phyloP scores from a whole-genome alignment of 1,140 invertebrate genomes.

The Acromyrmex heyeri region DNA sequence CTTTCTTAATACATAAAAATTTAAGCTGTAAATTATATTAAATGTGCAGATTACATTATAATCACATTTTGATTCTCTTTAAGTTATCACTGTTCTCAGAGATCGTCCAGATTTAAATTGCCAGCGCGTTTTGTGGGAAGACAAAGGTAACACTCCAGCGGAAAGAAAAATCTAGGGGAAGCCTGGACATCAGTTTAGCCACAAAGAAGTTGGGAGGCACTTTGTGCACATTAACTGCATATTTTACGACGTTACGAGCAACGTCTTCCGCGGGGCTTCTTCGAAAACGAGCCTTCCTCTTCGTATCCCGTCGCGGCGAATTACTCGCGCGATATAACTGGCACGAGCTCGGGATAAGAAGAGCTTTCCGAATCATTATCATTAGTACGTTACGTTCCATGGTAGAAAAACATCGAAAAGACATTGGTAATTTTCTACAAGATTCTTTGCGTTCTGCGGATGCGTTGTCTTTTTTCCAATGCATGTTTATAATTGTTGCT shows the following conservation, averaged over 20 bases:
- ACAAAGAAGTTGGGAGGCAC: constrained; percentile 44
- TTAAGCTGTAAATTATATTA: background rate
- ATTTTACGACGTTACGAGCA: constrained; percentile 64
- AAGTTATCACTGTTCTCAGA: background rate
- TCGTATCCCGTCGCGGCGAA: constrained; percentile 24
- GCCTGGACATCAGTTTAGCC: constrained; percentile 2
- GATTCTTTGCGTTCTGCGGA: constrained; percentile 34
- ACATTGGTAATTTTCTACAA: constrained; percentile 52
- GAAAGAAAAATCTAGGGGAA: constrained; percentile 2
- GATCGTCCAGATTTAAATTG: constrained; percentile 11
- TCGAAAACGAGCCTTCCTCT: constrained; percentile 43
- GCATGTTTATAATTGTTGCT: background rate
- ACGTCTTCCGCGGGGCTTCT: constrained; percentile 48
- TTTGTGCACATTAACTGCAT: constrained; percentile 54
- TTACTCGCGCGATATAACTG: constrained; percentile 53
- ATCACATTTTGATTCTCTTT: background rate
- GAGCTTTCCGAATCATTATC: constrained; percentile 60
- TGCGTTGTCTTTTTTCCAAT: background rate
- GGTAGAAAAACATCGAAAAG: constrained; percentile 48
- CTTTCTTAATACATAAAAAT: background rate
- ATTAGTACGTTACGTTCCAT: constrained; percentile 56
- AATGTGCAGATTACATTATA: background rate
- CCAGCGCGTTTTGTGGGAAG: background rate
- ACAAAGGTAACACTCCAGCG: background rate
- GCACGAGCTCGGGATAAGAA: constrained; percentile 66